phyloP scores from a whole-genome alignment of 37 sponge, comb jelly and placozoan species.

The Diacarnus erythraeanus region DNA sequence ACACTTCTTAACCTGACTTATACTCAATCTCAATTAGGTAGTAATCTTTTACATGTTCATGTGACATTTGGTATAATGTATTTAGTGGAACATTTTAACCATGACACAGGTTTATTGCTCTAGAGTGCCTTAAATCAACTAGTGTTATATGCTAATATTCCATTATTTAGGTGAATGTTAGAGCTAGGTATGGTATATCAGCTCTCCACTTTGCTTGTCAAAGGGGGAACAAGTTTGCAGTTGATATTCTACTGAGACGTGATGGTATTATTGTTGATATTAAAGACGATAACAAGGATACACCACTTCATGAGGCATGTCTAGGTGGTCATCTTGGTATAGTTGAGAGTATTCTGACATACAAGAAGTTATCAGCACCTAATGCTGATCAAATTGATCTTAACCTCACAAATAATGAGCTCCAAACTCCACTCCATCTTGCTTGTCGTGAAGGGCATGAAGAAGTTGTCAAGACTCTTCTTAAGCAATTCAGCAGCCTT shows the following conservation, averaged over 20 bases:
- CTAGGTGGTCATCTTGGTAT: slow-evolving; percentile 50
- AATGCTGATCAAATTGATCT: too few relatives aligned
- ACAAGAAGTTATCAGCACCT: not conserved
- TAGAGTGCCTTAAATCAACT: too few relatives aligned
- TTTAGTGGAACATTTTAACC: too few relatives aligned
- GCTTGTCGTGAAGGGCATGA: slow-evolving; percentile 76
- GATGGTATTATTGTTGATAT: slow-evolving; percentile 17
- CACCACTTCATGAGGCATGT: slow-evolving; percentile 88
- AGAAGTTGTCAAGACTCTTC: slow-evolving; percentile 68
- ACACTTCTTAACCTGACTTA: too few relatives aligned
- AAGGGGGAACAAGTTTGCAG: slow-evolving; percentile 66
- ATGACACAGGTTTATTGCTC: too few relatives aligned
- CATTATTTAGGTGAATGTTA: slow-evolving; percentile 15
- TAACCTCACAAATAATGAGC: not conserved
- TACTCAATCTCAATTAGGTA: too few relatives aligned
- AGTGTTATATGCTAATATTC: not conserved
- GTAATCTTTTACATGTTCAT: too few relatives aligned
- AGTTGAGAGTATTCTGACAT: slow-evolving; percentile 56
- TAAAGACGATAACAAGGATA: slow-evolving; percentile 64
- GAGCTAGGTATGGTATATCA: slow-evolving; percentile 54
- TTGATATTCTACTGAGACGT: slow-evolving; percentile 43
- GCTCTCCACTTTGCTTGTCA: slow-evolving; percentile 83
- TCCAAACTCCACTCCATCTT: slow-evolving; percentile 65
- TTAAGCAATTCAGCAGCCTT: slow-evolving; percentile 12
- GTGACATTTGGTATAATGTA: too few relatives aligned